phyloP scores from a whole-genome alignment of 2,113 vertebrate species.

The Elephantulus edwardii region DNA sequence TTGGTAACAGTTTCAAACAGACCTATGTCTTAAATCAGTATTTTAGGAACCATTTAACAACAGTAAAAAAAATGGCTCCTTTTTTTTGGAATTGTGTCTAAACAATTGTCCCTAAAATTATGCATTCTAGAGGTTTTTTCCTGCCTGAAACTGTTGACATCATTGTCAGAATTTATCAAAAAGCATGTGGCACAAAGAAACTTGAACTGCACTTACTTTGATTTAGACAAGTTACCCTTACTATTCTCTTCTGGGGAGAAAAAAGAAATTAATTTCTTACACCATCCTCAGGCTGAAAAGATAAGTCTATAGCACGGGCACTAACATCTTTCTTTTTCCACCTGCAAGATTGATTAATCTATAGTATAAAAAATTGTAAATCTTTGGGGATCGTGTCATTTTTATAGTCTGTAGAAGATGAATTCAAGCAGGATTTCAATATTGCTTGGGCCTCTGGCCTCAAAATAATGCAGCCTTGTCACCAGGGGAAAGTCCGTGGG shows the following conservation, averaged over 20 bases:
- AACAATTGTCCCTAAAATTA: constrained; percentile 23
- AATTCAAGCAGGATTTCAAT: constrained; percentile 78
- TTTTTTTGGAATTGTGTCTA: neutral
- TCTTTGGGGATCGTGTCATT: constrained; percentile 72
- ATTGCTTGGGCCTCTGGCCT: constrained; percentile 72
- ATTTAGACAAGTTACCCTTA: constrained; percentile 60
- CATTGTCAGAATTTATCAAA: constrained; percentile 60
- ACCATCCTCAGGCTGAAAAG: constrained; percentile 61
- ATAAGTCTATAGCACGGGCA: constrained; percentile 35
- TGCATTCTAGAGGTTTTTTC: neutral
- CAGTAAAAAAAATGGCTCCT: neutral
- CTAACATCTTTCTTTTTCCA: constrained; percentile 64
- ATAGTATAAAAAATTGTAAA: constrained; percentile 75
- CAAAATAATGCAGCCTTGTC: constrained; percentile 71
- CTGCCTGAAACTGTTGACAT: constrained; percentile 27
- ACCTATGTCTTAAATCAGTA: neutral
- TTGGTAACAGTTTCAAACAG: neutral
- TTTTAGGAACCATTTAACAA: neutral
- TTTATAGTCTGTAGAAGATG: constrained; percentile 70
- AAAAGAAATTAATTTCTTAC: constrained; percentile 74
- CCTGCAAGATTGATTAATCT: constrained; percentile 79
- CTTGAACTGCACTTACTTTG: constrained; percentile 48
- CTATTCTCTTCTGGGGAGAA: constrained; percentile 58
- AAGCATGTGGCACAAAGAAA: neutral
- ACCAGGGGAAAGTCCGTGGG: constrained; percentile 69